Evolutionary conservation across 2,113 vertebrate genomes (phyloP).

Genomic region (Rhynchomys soricoides): DNA sequence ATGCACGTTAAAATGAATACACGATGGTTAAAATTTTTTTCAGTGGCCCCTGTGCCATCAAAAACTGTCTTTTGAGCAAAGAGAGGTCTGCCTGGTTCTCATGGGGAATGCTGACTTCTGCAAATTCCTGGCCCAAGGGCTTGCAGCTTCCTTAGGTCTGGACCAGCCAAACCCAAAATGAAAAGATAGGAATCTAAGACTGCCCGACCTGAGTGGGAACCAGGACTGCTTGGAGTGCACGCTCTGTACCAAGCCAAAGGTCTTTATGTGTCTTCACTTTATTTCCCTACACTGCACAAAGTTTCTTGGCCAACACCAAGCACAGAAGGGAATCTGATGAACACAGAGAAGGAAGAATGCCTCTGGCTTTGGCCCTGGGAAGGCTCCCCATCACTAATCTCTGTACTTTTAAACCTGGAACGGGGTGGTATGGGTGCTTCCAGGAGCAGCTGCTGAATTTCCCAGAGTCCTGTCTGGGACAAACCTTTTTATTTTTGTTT

Average conservation of each 20-base stretch:
- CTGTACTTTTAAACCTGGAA: neutral
- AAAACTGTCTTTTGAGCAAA: neutral
- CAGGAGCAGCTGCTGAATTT: neutral
- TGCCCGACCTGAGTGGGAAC: neutral
- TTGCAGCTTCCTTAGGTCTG: neutral
- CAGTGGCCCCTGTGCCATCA: neutral
- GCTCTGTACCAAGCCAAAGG: neutral
- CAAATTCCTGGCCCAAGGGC: neutral
- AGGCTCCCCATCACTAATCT: neutral
- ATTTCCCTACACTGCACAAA: neutral
- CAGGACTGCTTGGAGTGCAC: neutral
- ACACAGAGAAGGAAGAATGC: neutral
- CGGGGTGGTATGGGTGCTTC: neutral
- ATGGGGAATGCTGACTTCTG: neutral
- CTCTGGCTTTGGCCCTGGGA: neutral
- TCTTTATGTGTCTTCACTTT: neutral
- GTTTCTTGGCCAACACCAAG: slow-evolving; percentile 7
- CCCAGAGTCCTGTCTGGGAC: too few relatives aligned
- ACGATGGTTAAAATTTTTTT: neutral
- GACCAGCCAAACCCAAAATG: neutral
- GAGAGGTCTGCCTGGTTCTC: neutral
- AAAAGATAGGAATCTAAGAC: neutral
- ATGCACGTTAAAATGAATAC: slow-evolving; percentile 50
- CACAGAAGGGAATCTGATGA: neutral
- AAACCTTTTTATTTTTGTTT: neutral